Conservation (phyloP, 2,888 invertebrate genomes). For the Lobophora halterata region DNA sequence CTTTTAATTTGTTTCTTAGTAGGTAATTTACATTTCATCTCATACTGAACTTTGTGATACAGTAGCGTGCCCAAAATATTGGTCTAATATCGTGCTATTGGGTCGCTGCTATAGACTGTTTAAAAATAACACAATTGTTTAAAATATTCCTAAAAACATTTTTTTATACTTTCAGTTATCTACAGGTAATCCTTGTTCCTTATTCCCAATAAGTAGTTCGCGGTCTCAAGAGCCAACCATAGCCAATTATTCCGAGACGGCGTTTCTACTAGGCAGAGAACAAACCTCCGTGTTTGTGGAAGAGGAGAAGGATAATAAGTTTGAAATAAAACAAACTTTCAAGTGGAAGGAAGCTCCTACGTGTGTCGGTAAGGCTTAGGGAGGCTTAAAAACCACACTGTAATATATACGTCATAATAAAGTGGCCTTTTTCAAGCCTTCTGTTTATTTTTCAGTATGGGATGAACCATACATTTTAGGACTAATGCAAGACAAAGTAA, state of each 20-base stretch:
- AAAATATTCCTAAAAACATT: neutral
- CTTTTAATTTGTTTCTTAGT: no score
- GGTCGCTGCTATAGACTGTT: no score
- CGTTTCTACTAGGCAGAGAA: constrained; percentile 92
- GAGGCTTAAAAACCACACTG: no score
- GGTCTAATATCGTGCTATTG: no score
- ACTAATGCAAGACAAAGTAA: constrained; percentile 89
- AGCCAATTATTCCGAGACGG: constrained; percentile 86
- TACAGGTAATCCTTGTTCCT: constrained; percentile 86
- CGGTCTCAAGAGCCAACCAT: constrained; percentile 91
- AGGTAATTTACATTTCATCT: no score
- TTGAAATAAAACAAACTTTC: constrained; percentile 83
- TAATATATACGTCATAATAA: no score
- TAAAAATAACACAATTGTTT: no score
- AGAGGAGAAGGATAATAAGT: constrained; percentile 79
- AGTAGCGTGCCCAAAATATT: no score
- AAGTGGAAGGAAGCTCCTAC: constrained; percentile 90
- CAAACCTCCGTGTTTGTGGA: constrained; percentile 93
- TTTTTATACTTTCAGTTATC: constrained; percentile 51
- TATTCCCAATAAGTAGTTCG: constrained; percentile 91
- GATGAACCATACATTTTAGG: constrained; percentile 96
- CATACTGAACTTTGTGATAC: no score
- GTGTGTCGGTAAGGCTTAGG: constrained; percentile 79
- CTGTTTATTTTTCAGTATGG: constrained; percentile 85
- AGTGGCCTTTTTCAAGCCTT: no score